Conservation (phyloP, 2,888 invertebrate species). For the Physocephala rufipes region DNA sequence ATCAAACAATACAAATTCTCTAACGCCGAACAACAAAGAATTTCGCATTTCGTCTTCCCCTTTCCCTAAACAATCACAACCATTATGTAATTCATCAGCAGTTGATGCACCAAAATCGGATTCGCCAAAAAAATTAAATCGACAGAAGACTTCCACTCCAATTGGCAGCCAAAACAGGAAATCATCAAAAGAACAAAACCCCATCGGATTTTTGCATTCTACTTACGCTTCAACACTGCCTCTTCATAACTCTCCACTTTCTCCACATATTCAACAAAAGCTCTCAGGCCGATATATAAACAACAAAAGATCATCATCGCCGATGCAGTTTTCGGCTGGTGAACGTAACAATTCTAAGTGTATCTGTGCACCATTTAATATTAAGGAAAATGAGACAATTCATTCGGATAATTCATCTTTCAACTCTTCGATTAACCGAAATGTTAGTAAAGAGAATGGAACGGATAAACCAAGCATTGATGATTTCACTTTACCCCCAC, state of each 20-base stretch:
- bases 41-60: constrained; percentile 29
- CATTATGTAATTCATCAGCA: constrained; percentile 6
- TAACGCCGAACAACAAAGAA: constrained; percentile 12
- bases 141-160: constrained; percentile 9
- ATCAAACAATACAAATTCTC: constrained; percentile 17
- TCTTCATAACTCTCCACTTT: constrained; percentile 53
- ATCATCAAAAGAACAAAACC: constrained; percentile 16
- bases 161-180: background rate
- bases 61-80: constrained; percentile 25
- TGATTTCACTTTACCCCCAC: constrained; percentile 44
- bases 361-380: constrained; percentile 14
- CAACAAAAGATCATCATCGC: constrained; percentile 43
- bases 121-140: constrained; percentile 23
- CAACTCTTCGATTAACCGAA: constrained; percentile 5
- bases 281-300: constrained; percentile 56
- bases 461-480: background rate
- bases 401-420: background rate
- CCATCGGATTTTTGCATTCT: constrained; percentile 36
- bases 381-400: background rate
- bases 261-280: constrained; percentile 50
- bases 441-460: constrained; percentile 4
- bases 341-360: constrained; percentile 19
- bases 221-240: constrained; percentile 54
- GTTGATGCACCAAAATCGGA: constrained; percentile 10
- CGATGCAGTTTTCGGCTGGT: constrained; percentile 8